These are phyloP conservation scores for Furcifer pardalis DNA, from an alignment of 2,797 vertebrate genomes.

Conservation along the genomic window DNA sequence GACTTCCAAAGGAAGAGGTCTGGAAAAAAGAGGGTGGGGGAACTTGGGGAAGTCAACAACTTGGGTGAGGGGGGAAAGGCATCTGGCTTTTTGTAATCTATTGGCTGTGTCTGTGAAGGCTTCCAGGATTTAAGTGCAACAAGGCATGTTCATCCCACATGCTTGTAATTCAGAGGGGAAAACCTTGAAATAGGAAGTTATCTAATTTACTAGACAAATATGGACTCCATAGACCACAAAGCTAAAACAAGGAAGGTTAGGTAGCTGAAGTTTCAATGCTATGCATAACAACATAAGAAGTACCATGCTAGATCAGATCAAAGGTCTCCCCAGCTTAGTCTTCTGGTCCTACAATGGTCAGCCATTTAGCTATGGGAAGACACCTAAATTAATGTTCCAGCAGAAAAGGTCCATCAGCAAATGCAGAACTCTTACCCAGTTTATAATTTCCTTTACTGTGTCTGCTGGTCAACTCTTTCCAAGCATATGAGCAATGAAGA, in stretches of 20 bases:
- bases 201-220: background rate
- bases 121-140: background rate
- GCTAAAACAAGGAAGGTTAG: background rate
- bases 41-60: background rate
- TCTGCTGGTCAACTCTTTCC: background rate
- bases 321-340: background rate
- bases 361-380: background rate
- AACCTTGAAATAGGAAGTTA: background rate
- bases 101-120: background rate
- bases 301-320: background rate
- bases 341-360: too few species aligned
- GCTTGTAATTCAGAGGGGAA: conserved; percentile 25
- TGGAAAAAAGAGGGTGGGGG: background rate
- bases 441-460: background rate
- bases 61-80: background rate
- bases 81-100: background rate
- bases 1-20: background rate
- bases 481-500: background rate
- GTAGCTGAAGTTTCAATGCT: background rate
- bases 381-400: background rate
- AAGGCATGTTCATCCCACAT: conserved; percentile 19
- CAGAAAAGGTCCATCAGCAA: background rate
- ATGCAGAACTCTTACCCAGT: background rate
- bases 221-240: background rate
- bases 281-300: background rate